Conservation (phyloP, 1,140 invertebrate species). For the Philotrypesis tridentata region DNA sequence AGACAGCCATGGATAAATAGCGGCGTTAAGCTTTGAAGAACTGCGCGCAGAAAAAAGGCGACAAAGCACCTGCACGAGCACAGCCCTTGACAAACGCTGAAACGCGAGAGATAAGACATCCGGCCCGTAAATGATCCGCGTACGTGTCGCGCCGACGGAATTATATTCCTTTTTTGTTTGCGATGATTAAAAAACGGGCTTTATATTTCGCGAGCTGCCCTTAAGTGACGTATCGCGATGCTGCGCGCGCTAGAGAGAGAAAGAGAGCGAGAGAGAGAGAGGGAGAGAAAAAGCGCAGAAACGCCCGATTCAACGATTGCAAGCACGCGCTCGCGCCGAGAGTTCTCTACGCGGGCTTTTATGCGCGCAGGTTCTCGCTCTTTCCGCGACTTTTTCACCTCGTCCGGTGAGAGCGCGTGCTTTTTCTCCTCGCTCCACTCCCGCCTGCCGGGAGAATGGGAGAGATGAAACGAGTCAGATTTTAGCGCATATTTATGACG, state of each 20-base stretch:
- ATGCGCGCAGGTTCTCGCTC: neutral
- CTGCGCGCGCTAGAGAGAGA: neutral
- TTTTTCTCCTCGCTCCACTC: neutral
- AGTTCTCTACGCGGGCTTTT: neutral
- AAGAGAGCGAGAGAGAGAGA: neutral
- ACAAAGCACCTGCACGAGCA: too few relatives aligned
- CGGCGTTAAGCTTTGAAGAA: neutral
- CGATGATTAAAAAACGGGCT: slow-evolving; percentile 34
- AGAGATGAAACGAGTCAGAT: neutral
- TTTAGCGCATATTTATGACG: neutral
- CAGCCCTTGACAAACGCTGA: too few relatives aligned
- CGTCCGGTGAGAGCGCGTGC: neutral
- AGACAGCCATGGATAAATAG: neutral
- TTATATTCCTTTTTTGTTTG: neutral
- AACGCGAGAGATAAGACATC: too few relatives aligned
- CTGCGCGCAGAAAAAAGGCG: too few relatives aligned
- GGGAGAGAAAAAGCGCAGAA: neutral
- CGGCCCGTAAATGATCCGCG: neutral
- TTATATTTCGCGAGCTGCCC: slow-evolving; percentile 31
- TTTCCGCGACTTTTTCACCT: neutral
- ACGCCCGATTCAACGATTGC: neutral
- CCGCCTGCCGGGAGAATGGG: too few relatives aligned
- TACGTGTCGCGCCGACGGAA: neutral
- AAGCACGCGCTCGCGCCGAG: neutral
- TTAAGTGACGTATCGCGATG: slow-evolving; percentile 11